Percentiles rank a stretch among this genome's conserved stretches.
These are phyloP conservation scores for Gonatopus flavifemur DNA, from an alignment of 1,140 invertebrate genomes.

Conservation along the genomic window DNA sequence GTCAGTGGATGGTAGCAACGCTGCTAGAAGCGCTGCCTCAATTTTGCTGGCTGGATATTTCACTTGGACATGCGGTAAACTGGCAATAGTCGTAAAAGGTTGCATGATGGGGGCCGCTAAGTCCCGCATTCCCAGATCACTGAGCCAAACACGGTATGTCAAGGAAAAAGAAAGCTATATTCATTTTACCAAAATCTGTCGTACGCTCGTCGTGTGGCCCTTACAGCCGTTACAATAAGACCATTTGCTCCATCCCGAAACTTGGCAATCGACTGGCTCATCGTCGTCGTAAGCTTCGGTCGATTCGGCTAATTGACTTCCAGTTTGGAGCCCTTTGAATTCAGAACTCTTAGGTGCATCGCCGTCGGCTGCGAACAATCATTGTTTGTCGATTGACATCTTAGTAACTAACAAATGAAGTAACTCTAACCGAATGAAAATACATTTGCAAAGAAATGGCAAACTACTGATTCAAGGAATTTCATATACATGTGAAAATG, in stretches of 20 bases:
- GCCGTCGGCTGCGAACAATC: not conserved
- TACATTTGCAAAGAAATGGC: slow-evolving; percentile 15
- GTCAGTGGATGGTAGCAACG: too few relatives aligned
- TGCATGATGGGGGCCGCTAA: too few relatives aligned
- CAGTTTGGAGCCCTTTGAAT: slow-evolving; percentile 43
- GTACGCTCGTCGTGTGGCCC: slow-evolving; percentile 54
- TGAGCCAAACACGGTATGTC: slow-evolving; percentile 1
- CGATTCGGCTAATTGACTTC: slow-evolving; percentile 41
- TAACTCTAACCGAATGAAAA: not conserved
- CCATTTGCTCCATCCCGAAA: slow-evolving; percentile 66
- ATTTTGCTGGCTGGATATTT: too few relatives aligned
- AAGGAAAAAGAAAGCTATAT: slow-evolving; percentile 1
- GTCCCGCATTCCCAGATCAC: not conserved
- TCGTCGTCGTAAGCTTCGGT: slow-evolving; percentile 24
- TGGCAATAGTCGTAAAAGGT: too few relatives aligned
- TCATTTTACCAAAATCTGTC: slow-evolving; percentile 52
- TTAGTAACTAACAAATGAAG: not conserved
- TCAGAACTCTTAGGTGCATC: slow-evolving; percentile 15
- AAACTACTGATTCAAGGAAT: not conserved
- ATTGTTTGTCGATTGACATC: not conserved
- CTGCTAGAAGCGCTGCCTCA: too few relatives aligned
- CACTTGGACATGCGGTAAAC: slow-evolving; percentile 31
- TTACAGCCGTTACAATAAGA: slow-evolving; percentile 67
- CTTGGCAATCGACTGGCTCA: slow-evolving; percentile 58
- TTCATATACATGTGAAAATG: not conserved